Percentiles rank a stretch among this genome's conserved stretches.
phyloP scores from a whole-genome alignment of 2,888 invertebrate genomes.

The Diarsia brunnea region DNA sequence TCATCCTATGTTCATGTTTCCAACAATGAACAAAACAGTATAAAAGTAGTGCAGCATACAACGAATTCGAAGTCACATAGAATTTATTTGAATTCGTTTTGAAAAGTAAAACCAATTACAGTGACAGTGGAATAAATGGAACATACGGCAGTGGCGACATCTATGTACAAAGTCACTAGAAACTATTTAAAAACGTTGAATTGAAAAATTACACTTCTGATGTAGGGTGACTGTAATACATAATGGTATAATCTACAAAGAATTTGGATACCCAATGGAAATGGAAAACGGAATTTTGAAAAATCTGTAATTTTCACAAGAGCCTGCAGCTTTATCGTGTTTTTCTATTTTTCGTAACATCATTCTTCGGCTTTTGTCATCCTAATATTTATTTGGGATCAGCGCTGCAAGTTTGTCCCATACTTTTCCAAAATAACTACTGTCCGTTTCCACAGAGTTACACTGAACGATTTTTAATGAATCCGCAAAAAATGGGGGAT shows the following conservation, averaged over 20 bases:
- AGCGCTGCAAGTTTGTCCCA: neutral
- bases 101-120: conserved; percentile 35
- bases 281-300: neutral
- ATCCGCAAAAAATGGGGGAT: neutral
- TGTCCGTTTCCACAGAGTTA: neutral
- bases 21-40: neutral
- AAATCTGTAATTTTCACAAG: neutral
- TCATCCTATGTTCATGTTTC: neutral
- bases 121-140: conserved; percentile 5
- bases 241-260: neutral
- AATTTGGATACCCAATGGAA: neutral
- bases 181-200: neutral
- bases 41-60: neutral
- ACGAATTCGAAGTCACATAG: conserved; percentile 31
- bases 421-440: neutral
- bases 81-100: conserved; percentile 6
- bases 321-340: neutral
- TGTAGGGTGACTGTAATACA: neutral
- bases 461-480: neutral
- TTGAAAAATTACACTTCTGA: conserved; percentile 5
- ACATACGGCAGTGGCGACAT: conserved; percentile 30
- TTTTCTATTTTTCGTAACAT: neutral
- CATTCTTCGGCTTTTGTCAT: neutral
- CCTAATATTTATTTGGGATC: neutral
- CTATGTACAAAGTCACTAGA: neutral